A percentile compares a stretch with the other conserved stretches of the same genome.
Evolutionary conservation across 1,140 invertebrate species (phyloP).

Genomic region (Pseudomyrmex dendroicus): DNA sequence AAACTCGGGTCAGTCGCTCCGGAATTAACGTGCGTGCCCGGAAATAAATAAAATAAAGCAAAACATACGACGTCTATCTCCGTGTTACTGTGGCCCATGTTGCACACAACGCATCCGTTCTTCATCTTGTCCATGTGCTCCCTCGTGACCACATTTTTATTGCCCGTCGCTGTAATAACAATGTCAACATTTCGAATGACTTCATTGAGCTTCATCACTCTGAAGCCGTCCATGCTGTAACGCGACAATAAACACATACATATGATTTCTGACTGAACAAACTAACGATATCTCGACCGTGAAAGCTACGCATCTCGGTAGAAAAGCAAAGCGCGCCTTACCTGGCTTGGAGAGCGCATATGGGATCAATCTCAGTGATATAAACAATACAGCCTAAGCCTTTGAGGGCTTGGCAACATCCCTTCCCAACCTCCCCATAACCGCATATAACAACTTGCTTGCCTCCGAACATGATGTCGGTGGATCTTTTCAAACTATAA

Average conservation of each 20-base stretch:
- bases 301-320: too few species aligned
- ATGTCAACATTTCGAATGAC: conserved; percentile 97
- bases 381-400: conserved; percentile 97
- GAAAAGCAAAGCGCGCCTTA: conserved; percentile 80
- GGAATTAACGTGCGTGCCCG: conserved; percentile 10
- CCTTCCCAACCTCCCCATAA: conserved; percentile 99
- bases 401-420: conserved; percentile 97
- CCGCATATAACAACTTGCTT: conserved; percentile 98
- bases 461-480: conserved; percentile 99
- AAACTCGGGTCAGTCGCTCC: conserved; percentile 35
- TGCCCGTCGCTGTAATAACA: conserved; percentile 97
- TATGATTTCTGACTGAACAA: conserved; percentile 22
- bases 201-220: conserved; percentile 97
- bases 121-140: conserved; percentile 99
- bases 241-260: conserved; percentile 37
- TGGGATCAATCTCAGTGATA: conserved; percentile 99
- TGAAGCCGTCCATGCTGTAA: conserved; percentile 97
- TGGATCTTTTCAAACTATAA: conserved; percentile 95
- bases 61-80: conserved; percentile 97
- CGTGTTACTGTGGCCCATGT: conserved; percentile 99
- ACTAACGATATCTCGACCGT: too few species aligned
- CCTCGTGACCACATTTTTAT: conserved; percentile 97
- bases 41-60: conserved; percentile 28
- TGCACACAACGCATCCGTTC: conserved; percentile 98
- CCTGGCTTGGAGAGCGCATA: conserved; percentile 98